Evolutionary conservation across 37 sponge, comb jelly and placozoan species (phyloP).

Genomic region (Amphimedon queenslandica): DNA sequence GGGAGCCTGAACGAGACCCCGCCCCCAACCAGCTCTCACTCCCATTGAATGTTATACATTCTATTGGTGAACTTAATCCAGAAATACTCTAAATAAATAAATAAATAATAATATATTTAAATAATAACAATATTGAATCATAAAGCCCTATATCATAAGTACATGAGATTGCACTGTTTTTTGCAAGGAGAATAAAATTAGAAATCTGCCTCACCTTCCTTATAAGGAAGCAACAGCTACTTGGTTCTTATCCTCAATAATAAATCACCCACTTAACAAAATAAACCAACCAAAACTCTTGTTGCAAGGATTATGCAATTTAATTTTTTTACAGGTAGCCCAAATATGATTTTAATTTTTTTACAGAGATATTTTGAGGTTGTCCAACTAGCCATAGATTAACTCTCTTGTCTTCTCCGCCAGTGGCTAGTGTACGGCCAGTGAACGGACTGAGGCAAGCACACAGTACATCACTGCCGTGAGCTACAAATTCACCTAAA

Average conservation of each 20-base stretch:
- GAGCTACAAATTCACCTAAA: constrained; percentile 97
- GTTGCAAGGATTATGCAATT: too few relatives aligned
- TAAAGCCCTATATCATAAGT: background rate
- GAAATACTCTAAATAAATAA: constrained; percentile 65
- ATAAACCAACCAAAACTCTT: too few relatives aligned
- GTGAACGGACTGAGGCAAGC: constrained; percentile 72
- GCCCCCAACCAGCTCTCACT: constrained; percentile 84
- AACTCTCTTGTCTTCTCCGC: constrained; percentile 94
- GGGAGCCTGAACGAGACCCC: constrained; percentile 87
- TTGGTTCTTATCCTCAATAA: too few relatives aligned
- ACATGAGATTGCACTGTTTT: background rate
- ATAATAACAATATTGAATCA: too few relatives aligned
- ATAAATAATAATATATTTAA: too few relatives aligned
- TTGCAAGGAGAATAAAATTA: too few relatives aligned
- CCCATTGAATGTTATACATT: constrained; percentile 85
- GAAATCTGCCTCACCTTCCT: too few relatives aligned
- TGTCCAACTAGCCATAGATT: constrained; percentile 84
- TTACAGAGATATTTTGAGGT: constrained; percentile 62
- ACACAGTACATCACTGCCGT: constrained; percentile 83
- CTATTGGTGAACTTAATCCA: constrained; percentile 88
- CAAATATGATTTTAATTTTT: background rate
- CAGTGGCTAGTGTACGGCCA: constrained; percentile 91
- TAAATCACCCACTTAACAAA: too few relatives aligned
- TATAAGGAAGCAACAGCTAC: too few relatives aligned
- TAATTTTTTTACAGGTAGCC: background rate